These are phyloP conservation scores for Tinea semifulvella DNA, from an alignment of 2,888 invertebrate species.

Conservation along the genomic window DNA sequence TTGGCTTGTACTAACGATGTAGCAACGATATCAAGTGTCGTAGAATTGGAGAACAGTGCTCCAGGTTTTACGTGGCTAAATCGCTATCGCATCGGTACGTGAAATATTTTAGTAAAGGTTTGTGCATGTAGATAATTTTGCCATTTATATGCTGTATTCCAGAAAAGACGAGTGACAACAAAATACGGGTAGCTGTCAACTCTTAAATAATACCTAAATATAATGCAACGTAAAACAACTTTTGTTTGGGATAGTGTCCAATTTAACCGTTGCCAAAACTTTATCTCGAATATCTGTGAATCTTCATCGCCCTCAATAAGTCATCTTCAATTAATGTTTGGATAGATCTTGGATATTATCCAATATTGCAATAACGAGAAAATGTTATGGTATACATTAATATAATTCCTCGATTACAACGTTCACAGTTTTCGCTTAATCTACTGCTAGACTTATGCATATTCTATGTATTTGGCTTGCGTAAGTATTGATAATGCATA, in stretches of 20 bases:
- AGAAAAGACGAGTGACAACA: constrained; percentile 1
- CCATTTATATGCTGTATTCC: constrained; percentile 13
- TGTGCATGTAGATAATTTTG: constrained; percentile 13
- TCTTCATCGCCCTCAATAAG: neutral
- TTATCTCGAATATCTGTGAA: too few species aligned
- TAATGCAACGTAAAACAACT: too few species aligned
- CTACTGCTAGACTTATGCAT: too few species aligned
- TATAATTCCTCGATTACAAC: too few species aligned
- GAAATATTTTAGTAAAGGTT: neutral
- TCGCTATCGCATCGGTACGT: constrained; percentile 1
- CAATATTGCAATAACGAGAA: constrained; percentile 1
- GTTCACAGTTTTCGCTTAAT: too few species aligned
- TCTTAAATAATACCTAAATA: too few species aligned
- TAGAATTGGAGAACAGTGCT: constrained; percentile 1
- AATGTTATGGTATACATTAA: neutral
- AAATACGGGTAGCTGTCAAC: too few species aligned
- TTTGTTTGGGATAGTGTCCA: too few species aligned
- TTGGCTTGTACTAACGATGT: constrained; percentile 12
- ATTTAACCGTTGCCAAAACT: too few species aligned
- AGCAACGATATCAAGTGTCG: constrained; percentile 13
- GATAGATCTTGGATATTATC: neutral
- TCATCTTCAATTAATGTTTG: neutral
- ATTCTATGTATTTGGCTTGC: too few species aligned
- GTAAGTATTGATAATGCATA: too few species aligned
- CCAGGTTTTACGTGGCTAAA: constrained; percentile 4